phyloP scores from a whole-genome alignment of 2,113 vertebrate genomes.

The Condylura cristata region DNA sequence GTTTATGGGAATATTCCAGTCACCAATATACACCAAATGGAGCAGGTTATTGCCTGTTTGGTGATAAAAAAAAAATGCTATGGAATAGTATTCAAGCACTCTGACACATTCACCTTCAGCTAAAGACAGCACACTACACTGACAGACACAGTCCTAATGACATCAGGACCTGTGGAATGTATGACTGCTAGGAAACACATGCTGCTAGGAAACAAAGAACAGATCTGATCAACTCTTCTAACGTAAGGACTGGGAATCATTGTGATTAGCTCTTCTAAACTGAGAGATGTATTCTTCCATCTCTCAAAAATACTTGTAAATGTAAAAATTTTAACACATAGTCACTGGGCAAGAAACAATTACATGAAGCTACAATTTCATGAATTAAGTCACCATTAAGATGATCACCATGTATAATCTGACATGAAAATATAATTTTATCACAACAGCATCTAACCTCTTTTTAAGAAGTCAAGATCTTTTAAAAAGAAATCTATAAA shows the following conservation, averaged over 20 bases:
- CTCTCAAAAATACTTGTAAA: conserved; percentile 29
- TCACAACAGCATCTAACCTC: conserved; percentile 41
- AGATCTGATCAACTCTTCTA: conserved; percentile 34
- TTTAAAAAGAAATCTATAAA: not conserved
- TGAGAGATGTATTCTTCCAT: not conserved
- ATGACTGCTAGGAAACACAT: conserved; percentile 23
- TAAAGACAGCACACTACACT: conserved; percentile 27
- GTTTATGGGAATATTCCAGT: not conserved
- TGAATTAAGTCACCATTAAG: conserved; percentile 19
- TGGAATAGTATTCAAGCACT: conserved; percentile 29
- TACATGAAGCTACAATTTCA: not conserved
- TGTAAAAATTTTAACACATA: not conserved
- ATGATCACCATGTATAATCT: not conserved
- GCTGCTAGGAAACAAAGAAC: conserved; percentile 78
- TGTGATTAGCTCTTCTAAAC: conserved; percentile 27
- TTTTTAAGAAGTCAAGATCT: conserved; percentile 4
- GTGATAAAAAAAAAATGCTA: not conserved
- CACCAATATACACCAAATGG: not conserved
- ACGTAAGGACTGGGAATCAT: not conserved
- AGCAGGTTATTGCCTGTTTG: conserved; percentile 5
- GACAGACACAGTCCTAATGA: conserved; percentile 42
- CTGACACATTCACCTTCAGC: conserved; percentile 48
- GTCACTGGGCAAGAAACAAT: conserved; percentile 16
- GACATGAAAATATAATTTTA: conserved; percentile 14
- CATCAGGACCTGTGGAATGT: conserved; percentile 78